Conservation (phyloP, 2,888 invertebrate genomes). For the Hemaris fuciformis region DNA sequence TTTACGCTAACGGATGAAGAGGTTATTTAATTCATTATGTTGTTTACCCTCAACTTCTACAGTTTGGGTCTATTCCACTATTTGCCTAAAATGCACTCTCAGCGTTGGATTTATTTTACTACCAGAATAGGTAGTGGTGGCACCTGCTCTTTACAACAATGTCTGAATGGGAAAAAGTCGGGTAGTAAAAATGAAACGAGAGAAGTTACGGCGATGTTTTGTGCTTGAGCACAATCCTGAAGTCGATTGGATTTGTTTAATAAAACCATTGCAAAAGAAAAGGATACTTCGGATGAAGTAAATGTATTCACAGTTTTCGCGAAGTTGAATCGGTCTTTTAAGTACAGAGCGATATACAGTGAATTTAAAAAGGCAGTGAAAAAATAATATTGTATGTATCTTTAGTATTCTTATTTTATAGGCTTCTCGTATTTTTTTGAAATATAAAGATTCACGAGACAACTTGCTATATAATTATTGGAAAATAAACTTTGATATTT, state of each 20-base stretch:
- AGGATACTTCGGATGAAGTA: neutral
- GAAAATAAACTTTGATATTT: no score
- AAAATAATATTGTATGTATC: no score
- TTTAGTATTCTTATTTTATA: no score
- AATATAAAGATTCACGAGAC: no score
- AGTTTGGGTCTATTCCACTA: neutral
- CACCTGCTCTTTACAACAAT: neutral
- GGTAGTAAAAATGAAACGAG: neutral
- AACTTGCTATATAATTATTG: no score
- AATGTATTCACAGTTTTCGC: neutral
- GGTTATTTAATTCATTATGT: neutral
- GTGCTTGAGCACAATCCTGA: neutral
- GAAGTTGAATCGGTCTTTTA: no score
- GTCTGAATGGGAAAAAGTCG: neutral
- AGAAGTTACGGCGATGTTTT: neutral
- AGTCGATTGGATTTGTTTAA: neutral
- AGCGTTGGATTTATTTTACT: neutral
- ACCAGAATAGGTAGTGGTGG: neutral
- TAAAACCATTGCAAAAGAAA: neutral
- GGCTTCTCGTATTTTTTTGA: no score
- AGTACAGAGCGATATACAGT: no score
- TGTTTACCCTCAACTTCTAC: neutral
- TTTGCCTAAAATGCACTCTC: neutral
- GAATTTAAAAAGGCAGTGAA: no score
- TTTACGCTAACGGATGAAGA: neutral